Percentiles rank a stretch among this genome's conserved stretches.
Evolutionary conservation across 2,797 vertebrate genomes (phyloP).

Genomic region (Myotis myotis): DNA sequence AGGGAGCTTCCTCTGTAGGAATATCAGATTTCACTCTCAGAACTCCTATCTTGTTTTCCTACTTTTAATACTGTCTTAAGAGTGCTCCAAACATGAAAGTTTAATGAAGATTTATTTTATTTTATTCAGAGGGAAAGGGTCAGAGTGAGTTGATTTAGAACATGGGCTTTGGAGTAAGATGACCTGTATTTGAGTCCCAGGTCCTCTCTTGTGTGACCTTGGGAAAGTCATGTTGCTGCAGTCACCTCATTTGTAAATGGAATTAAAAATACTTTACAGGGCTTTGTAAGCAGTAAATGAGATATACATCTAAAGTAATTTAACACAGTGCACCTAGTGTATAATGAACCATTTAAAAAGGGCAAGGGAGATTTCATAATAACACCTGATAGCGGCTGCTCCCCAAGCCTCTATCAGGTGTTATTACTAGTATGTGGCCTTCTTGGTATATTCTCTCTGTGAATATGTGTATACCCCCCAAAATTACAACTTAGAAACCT

Average conservation of each 20-base stretch:
- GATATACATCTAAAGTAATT: background rate
- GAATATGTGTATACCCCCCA: background rate
- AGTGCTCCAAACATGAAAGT: background rate
- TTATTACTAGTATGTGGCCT: background rate
- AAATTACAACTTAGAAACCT: background rate
- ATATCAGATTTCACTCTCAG: slow-evolving; percentile 12
- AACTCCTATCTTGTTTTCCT: background rate
- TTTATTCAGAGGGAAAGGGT: background rate
- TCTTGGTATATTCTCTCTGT: background rate
- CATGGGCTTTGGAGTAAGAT: background rate
- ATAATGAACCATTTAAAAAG: background rate
- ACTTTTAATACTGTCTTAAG: background rate
- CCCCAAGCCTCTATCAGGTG: no score
- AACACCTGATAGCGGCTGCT: background rate
- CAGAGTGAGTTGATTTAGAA: background rate
- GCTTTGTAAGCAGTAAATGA: background rate
- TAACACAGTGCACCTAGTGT: background rate
- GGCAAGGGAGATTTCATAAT: background rate
- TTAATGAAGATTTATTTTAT: background rate
- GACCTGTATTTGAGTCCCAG: background rate
- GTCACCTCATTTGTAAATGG: background rate
- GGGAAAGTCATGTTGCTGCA: background rate
- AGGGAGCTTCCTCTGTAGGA: slow-evolving; percentile 31
- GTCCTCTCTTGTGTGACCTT: background rate
- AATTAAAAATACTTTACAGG: background rate